Percentiles rank a stretch among this genome's conserved stretches.
Conservation (phyloP, 2,888 invertebrate genomes). For the Drosophila greeni region DNA sequence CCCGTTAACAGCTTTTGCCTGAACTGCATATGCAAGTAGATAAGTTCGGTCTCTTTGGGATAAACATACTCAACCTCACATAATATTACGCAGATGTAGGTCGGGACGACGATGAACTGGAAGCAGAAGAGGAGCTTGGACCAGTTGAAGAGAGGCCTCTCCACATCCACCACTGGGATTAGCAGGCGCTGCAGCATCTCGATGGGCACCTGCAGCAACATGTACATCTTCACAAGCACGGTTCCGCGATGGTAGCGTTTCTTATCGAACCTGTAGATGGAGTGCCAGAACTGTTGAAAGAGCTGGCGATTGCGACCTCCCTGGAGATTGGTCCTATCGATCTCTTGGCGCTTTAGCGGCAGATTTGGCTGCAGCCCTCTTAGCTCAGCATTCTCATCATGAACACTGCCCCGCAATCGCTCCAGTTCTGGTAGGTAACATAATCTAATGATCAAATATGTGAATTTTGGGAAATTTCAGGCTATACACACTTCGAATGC, state of each 20-base stretch:
- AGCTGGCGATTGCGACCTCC: constrained; percentile 22
- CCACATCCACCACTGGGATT: constrained; percentile 58
- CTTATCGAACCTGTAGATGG: constrained; percentile 43
- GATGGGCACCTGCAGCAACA: constrained; percentile 79
- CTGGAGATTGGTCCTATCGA: background rate
- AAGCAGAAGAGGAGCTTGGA: constrained; percentile 60
- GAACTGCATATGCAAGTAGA: background rate
- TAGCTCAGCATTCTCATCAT: background rate
- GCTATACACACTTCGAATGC: constrained; percentile 6
- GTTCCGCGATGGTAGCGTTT: constrained; percentile 14
- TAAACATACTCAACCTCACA: background rate
- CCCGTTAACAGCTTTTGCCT: background rate
- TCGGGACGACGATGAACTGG: constrained; percentile 47
- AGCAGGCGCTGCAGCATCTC: constrained; percentile 80
- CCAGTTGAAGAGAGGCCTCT: constrained; percentile 56
- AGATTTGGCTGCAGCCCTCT: background rate
- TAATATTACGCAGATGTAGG: constrained; percentile 18
- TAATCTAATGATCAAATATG: background rate
- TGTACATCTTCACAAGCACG: background rate
- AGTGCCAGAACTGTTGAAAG: constrained; percentile 42
- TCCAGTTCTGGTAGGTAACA: background rate
- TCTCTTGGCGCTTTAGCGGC: background rate
- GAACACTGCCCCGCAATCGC: background rate
- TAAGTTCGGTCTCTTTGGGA: background rate
- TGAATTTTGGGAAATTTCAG: background rate